Evolutionary conservation across 2,797 vertebrate genomes (phyloP).

Genomic region (Clarias platycephalus): DNA sequence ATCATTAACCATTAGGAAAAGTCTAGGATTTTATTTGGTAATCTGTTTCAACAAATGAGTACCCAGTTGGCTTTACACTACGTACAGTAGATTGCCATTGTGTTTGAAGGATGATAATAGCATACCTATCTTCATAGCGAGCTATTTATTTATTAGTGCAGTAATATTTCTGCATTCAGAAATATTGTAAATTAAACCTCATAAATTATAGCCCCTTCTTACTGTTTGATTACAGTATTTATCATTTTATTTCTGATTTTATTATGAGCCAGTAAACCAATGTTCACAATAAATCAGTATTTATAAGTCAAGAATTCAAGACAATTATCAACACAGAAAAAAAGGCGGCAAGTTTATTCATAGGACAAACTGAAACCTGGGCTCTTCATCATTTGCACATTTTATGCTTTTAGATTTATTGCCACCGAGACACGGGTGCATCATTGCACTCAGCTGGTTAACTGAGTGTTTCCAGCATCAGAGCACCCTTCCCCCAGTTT

Average conservation of each 20-base stretch:
- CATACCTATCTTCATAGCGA: not conserved
- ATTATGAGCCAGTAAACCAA: not conserved
- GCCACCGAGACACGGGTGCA: slow-evolving; percentile 52
- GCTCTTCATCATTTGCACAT: slow-evolving; percentile 66
- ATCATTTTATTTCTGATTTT: not conserved
- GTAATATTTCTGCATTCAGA: not conserved
- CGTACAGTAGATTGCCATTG: not conserved
- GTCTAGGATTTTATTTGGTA: not conserved
- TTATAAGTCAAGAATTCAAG: not conserved
- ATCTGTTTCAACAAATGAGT: not conserved
- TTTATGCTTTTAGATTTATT: slow-evolving; percentile 61
- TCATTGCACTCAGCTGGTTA: slow-evolving; percentile 64
- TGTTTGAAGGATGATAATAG: not conserved
- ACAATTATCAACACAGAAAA: not conserved
- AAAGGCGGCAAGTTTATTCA: not conserved
- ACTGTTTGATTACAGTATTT: not conserved
- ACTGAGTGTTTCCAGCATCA: slow-evolving; percentile 58
- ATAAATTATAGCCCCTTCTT: not conserved
- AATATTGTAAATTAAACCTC: not conserved
- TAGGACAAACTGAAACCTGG: slow-evolving; percentile 42
- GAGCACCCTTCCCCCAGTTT: slow-evolving; percentile 31
- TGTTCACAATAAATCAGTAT: not conserved
- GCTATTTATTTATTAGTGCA: not conserved
- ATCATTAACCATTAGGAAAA: not conserved
- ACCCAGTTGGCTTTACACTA: not conserved